Percentiles rank a stretch among this genome's conserved stretches.
Conservation (phyloP, 2,888 invertebrate genomes). For the Heliconius ethilla region DNA sequence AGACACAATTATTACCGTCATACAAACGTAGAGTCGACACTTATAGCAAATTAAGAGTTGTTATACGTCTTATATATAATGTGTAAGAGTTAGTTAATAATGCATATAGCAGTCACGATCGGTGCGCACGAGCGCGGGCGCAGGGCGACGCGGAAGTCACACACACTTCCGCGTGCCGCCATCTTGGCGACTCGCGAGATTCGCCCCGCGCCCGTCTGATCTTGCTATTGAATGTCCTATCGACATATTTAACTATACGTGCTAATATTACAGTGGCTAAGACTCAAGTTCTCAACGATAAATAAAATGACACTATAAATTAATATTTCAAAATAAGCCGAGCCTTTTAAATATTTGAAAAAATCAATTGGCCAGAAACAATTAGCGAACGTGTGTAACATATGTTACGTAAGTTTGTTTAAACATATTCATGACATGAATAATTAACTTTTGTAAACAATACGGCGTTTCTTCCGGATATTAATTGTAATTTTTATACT, state of each 20-base stretch:
- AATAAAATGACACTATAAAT: neutral
- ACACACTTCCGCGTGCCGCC: slow-evolving; percentile 80
- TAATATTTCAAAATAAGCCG: neutral
- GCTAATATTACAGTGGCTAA: slow-evolving; percentile 37
- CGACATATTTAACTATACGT: slow-evolving; percentile 44
- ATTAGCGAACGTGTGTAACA: neutral
- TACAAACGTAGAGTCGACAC: slow-evolving; percentile 10
- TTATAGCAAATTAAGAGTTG: slow-evolving; percentile 42
- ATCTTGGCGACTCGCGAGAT: slow-evolving; percentile 76
- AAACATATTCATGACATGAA: slow-evolving; percentile 16
- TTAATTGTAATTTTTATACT: slow-evolving; percentile 28
- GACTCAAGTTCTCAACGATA: neutral
- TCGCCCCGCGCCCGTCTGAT: slow-evolving; percentile 62
- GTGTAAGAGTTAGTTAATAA: slow-evolving; percentile 62
- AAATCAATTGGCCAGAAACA: slow-evolving; percentile 4
- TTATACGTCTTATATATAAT: slow-evolving; percentile 59
- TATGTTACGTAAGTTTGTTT: slow-evolving; percentile 1
- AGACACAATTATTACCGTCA: neutral
- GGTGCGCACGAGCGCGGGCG: slow-evolving; percentile 61
- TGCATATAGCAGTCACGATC: slow-evolving; percentile 72
- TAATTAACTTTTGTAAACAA: neutral
- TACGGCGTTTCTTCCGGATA: slow-evolving; percentile 19
- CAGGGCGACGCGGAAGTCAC: slow-evolving; percentile 73
- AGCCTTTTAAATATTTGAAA: neutral
- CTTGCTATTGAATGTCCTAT: slow-evolving; percentile 51